A percentile compares a stretch with the other conserved stretches of the same genome.
Evolutionary conservation across 2,888 invertebrate species (phyloP).

Genomic region (Balanococcus diminutus): DNA sequence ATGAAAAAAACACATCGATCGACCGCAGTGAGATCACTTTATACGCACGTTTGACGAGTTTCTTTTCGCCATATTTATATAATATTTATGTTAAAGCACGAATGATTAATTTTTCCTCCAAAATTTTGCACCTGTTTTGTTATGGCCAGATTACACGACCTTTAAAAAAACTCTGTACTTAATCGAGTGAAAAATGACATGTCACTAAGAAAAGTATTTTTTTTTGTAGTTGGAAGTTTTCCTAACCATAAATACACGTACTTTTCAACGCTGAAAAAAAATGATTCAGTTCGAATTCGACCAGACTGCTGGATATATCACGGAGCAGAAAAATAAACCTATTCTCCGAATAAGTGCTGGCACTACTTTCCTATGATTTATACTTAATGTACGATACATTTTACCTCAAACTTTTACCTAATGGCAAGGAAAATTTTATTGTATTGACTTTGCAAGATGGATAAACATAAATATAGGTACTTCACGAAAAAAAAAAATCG

Average conservation of each 20-base stretch:
- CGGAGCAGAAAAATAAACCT: not conserved
- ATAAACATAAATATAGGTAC: not conserved
- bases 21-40: not conserved
- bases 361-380: not conserved
- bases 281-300: not conserved
- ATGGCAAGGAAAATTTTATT: not conserved
- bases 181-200: not conserved
- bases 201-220: not conserved
- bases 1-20: not conserved
- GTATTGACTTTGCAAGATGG: not conserved
- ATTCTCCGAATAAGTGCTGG: not conserved
- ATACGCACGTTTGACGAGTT: not conserved
- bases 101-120: not conserved
- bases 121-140: not conserved
- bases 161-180: not conserved
- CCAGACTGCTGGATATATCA: not conserved
- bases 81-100: not conserved
- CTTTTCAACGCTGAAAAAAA: not conserved
- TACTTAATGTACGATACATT: not conserved
- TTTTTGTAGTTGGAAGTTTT: not conserved
- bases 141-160: not conserved
- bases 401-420: not conserved
- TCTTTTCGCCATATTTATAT: not conserved
- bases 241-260: not conserved
- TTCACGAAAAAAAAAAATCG: not conserved